Percentiles rank a stretch among this genome's conserved stretches.
These are phyloP conservation scores for Eurytoma californica DNA, from an alignment of 2,888 invertebrate species.

Conservation along the genomic window DNA sequence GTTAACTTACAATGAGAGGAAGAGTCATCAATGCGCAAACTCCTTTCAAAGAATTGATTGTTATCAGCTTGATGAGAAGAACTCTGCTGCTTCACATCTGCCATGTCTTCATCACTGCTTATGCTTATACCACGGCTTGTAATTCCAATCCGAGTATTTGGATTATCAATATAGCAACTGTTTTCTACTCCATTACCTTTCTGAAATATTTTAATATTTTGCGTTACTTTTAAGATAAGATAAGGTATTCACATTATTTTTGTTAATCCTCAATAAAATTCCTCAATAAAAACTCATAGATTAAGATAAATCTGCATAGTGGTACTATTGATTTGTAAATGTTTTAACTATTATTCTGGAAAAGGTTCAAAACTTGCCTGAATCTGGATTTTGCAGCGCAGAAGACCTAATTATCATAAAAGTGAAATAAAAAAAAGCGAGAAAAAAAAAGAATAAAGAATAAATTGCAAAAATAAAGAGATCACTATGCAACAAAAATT, in stretches of 20 bases:
- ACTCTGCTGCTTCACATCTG: constrained; percentile 69
- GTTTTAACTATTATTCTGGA: background rate
- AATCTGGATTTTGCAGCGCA: constrained; percentile 17
- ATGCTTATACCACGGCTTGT: constrained; percentile 67
- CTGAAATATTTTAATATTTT: constrained; percentile 60
- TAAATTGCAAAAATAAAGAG: constrained; percentile 30
- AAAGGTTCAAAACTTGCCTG: constrained; percentile 31
- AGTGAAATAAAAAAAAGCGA: constrained; percentile 44
- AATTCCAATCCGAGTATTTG: constrained; percentile 64
- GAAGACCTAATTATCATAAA: constrained; percentile 1
- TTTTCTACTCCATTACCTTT: constrained; percentile 68
- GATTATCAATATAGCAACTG: constrained; percentile 66
- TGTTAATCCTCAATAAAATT: background rate
- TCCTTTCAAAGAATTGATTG: constrained; percentile 67
- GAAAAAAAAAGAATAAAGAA: constrained; percentile 44
- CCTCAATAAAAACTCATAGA: constrained; percentile 1
- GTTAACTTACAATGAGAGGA: constrained; percentile 67
- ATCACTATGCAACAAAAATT: constrained; percentile 22
- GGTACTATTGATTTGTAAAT: constrained; percentile 31
- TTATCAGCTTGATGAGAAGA: constrained; percentile 68
- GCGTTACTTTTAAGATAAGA: constrained; percentile 19
- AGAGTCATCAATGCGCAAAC: constrained; percentile 71
- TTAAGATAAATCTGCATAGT: constrained; percentile 7
- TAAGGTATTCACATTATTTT: background rate
- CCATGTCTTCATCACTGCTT: constrained; percentile 73